These are phyloP conservation scores for Epinotia demarniana DNA, from an alignment of 2,888 invertebrate genomes.

Conservation along the genomic window DNA sequence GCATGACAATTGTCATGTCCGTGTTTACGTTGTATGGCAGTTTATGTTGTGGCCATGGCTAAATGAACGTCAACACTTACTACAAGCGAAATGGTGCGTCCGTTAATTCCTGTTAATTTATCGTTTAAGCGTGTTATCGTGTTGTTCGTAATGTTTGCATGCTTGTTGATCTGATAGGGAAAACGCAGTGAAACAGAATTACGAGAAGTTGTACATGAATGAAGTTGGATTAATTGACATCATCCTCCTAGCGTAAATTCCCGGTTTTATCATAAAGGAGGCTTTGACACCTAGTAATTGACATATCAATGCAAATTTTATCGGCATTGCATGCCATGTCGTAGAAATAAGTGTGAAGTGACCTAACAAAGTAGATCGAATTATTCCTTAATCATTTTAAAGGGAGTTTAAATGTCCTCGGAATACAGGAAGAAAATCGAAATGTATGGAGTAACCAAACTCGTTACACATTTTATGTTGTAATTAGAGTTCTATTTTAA, in stretches of 20 bases:
- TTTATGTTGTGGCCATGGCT: constrained; percentile 6
- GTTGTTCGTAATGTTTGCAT: constrained; percentile 14
- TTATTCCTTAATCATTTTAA: too few species aligned
- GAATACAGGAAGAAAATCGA: too few species aligned
- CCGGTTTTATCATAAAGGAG: too few species aligned
- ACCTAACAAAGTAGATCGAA: too few species aligned
- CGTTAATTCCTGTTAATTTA: constrained; percentile 28
- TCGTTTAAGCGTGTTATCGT: constrained; percentile 33
- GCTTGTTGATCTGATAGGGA: neutral
- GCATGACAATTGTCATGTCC: constrained; percentile 27
- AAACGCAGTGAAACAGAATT: neutral
- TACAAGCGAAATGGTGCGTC: constrained; percentile 17
- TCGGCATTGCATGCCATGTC: neutral
- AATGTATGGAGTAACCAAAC: neutral
- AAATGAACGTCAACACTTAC: constrained; percentile 31
- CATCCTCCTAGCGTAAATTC: too few species aligned
- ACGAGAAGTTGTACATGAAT: neutral
- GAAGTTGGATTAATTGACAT: neutral
- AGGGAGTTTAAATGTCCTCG: too few species aligned
- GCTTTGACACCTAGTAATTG: too few species aligned
- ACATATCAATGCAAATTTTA: neutral
- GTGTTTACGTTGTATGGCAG: constrained; percentile 26
- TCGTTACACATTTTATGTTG: neutral
- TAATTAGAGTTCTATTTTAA: neutral
- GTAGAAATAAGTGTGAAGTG: neutral